Evolutionary conservation across 2,113 vertebrate genomes (phyloP), one percentile per base, ranked within the genome.

Genomic region (Lagenorhynchus albirostris): DNA sequence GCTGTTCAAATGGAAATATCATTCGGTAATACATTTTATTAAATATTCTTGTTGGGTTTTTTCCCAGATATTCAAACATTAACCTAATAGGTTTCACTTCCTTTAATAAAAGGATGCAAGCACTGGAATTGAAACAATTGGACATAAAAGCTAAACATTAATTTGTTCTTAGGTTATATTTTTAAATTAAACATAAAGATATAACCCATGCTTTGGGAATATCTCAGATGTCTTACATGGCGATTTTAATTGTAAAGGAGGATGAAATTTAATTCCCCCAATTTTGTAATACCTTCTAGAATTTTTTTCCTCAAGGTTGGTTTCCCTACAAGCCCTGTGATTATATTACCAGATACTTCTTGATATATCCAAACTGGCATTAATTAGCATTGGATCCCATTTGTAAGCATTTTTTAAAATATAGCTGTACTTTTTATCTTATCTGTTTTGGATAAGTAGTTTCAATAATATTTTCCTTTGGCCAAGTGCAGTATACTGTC

Each of bases 151-250:
- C 29, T 8, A 85, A 53, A 65, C 21, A 70, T 53, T 67, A 67
- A 62, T 84, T 33, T 95, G 7, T 88, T 84, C 23, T 44, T 89
- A 89, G 33, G 5, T 95, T 73, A 4, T 86, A 74, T 60, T 89
- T 87, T 91, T 18, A 38, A 94, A 77, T 87, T 91, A 80, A 95
- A 73, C 55, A 71, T 81, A 70, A 70, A 94, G 81, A 86, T 83
- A 71, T 2, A 86, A 25, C 38, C 67, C 7, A 62, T 23, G 33
- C 33, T 90, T 92, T 87, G 38, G 23, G 85, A 92, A 41, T 95
- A 86, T 70, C 5, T 87, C 13, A 68, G 0, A 60, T 94, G 74
- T 82, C 8, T 83, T 83, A 26, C 3, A 31, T 93, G 55, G 18
- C 55, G 33, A 77, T 90, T 86, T 94, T 94, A 76, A 58, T 93